phyloP scores from a whole-genome alignment of 2,797 vertebrate genomes.

The Leptatherina wallacei region DNA sequence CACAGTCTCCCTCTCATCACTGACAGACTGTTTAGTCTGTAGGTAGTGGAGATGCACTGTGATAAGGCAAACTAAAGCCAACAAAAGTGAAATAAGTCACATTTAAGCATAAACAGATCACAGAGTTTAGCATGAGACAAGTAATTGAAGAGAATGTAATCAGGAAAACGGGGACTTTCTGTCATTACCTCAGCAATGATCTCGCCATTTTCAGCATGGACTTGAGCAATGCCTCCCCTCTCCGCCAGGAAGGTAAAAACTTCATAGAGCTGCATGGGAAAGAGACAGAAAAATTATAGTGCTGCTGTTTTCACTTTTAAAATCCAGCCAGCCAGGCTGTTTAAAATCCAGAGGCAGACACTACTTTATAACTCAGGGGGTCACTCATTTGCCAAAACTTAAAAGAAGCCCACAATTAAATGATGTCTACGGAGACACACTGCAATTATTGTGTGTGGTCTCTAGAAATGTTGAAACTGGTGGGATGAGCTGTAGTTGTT shows the following conservation, averaged over 20 bases:
- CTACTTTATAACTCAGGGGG: conserved; percentile 36
- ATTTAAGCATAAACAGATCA: conserved; percentile 29
- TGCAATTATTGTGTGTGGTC: conserved; percentile 75
- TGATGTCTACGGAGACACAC: conserved; percentile 41
- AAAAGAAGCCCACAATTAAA: conserved; percentile 60
- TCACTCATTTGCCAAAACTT: conserved; percentile 43
- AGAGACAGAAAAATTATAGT: conserved; percentile 44
- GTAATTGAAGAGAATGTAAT: not conserved
- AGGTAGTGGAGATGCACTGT: conserved; percentile 26
- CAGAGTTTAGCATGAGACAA: conserved; percentile 26
- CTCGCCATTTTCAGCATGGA: conserved; percentile 98
- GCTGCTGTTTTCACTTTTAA: conserved; percentile 28
- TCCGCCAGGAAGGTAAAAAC: conserved; percentile 94
- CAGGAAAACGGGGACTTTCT: conserved; percentile 3
- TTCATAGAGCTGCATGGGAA: conserved; percentile 89
- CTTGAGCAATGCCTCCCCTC: conserved; percentile 92
- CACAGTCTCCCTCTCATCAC: conserved; percentile 35
- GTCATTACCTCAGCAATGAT: conserved; percentile 94
- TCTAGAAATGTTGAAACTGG: conserved; percentile 51
- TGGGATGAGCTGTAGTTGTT: conserved; percentile 58
- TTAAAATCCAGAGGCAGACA: conserved; percentile 41
- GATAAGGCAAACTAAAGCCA: conserved; percentile 39
- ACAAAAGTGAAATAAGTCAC: conserved; percentile 29
- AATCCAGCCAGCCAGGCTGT: conserved; percentile 28
- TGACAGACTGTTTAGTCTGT: conserved; percentile 73